Percentiles rank a stretch among this genome's conserved stretches.
Evolutionary conservation across 2,113 vertebrate genomes (phyloP).

Genomic region (Tursiops truncatus): DNA sequence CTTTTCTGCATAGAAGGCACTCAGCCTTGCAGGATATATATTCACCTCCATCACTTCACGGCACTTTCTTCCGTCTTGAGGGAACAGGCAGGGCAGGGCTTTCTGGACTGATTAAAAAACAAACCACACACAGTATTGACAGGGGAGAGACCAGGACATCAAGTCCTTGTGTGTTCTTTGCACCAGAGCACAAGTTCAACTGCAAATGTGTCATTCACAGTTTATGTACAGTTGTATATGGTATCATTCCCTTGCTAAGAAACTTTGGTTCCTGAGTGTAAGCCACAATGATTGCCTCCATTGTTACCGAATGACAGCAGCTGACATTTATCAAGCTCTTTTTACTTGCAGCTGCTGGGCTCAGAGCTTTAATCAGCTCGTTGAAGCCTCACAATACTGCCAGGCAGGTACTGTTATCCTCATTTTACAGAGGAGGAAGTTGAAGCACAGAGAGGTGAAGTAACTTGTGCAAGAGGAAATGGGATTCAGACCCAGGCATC

Average conservation of each 20-base stretch:
- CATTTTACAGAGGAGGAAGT: neutral
- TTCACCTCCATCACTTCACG: neutral
- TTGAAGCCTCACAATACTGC: neutral
- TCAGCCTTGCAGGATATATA: neutral
- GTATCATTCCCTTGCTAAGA: neutral
- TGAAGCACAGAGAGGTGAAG: neutral
- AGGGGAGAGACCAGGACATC: neutral
- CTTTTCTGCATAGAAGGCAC: neutral
- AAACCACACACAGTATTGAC: neutral
- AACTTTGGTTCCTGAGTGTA: slow-evolving; percentile 26
- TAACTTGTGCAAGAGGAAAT: neutral
- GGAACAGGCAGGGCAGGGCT: neutral
- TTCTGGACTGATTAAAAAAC: neutral
- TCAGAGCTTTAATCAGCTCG: neutral
- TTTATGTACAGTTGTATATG: neutral
- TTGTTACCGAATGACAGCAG: slow-evolving; percentile 17
- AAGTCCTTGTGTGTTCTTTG: neutral
- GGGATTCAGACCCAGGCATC: neutral
- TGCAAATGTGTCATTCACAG: neutral
- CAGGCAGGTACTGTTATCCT: neutral
- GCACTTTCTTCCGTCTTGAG: neutral
- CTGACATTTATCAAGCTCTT: slow-evolving; percentile 34
- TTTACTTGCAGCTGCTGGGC: neutral
- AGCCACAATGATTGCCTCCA: slow-evolving; percentile 11
- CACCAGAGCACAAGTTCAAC: neutral